Evolutionary conservation across 2,888 invertebrate species (phyloP).

Genomic region (Rhagonycha fulva): DNA sequence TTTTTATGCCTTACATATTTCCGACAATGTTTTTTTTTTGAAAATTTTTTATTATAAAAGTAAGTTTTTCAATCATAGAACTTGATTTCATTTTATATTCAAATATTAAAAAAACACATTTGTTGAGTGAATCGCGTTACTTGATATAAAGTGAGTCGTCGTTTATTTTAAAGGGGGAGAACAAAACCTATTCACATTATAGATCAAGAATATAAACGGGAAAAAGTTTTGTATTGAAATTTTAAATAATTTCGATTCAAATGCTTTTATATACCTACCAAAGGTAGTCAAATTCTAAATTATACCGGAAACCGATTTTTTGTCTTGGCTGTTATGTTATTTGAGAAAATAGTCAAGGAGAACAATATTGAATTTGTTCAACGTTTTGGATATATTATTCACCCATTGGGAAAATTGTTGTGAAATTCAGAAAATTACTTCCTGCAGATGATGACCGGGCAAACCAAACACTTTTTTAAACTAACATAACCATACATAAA

Average conservation of each 20-base stretch:
- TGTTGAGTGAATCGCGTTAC: neutral
- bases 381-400: too few relatives aligned
- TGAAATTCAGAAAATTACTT: too few relatives aligned
- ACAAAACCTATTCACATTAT: neutral
- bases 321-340: too few relatives aligned
- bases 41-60: neutral
- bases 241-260: neutral
- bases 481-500: too few relatives aligned
- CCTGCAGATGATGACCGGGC: too few relatives aligned
- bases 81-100: neutral
- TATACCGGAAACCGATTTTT: neutral
- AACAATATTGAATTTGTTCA: too few relatives aligned
- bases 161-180: neutral
- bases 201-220: neutral
- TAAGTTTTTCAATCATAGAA: neutral
- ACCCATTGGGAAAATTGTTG: too few relatives aligned
- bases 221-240: neutral
- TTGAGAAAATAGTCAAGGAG: too few relatives aligned
- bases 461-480: too few relatives aligned
- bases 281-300: neutral
- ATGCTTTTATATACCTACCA: neutral
- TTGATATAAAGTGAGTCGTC: neutral
- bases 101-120: neutral
- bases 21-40: neutral
- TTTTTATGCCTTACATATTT: neutral